Base-by-base conservation (phyloP, 2,888 invertebrate species). In the Drosophila setosimentum region DNA sequence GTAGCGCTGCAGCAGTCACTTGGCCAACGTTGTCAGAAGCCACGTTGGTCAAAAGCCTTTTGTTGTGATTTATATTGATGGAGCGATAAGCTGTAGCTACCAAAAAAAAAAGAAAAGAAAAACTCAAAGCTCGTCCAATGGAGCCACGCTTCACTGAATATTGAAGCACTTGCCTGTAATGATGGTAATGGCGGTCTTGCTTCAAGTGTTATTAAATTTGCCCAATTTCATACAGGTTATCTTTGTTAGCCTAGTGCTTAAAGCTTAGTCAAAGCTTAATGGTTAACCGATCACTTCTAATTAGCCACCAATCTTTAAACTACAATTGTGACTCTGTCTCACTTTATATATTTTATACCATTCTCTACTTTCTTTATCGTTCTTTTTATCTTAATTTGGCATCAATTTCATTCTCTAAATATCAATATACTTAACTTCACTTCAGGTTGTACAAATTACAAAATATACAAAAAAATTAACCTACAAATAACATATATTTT, bases 61-160 rank as follows among this genome's bases (percentile, higher is more conserved):
- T 84, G 89, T 84, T 89, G 77, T 89, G 84, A 85, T 89, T 89
- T 87, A 85, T 89, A 84, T 89, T 88, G 83, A 87, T 83, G 65
- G 73, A 80, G 24, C 77, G 81, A 77, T 77, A 77, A 77, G 77
- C 76, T 42, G 51, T 29, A 29, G 48, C 61, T 32, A 59, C 27
- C 24, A 24, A 40, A 42, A 29, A 49, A 27, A 27, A 3, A 35
- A 35, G n/a, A n/a, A n/a, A 33, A 42, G 21, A 35, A 42, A 13
- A 32, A 21, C 37, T 37, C 27, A 37, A 37, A 55, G 2, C 8
- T 48, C 37, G 30, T 30, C 35, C 48, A 33, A 48, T 48, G 57
- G 10, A 54, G 62, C 62, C 60, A 18, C 53, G 37, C 65, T 54
- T 64, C 53, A 59, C 51, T 59, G 83, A 55, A 74, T 86, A 83